Evolutionary conservation across 2,113 vertebrate genomes (phyloP).

Genomic region (Charina bottae): DNA sequence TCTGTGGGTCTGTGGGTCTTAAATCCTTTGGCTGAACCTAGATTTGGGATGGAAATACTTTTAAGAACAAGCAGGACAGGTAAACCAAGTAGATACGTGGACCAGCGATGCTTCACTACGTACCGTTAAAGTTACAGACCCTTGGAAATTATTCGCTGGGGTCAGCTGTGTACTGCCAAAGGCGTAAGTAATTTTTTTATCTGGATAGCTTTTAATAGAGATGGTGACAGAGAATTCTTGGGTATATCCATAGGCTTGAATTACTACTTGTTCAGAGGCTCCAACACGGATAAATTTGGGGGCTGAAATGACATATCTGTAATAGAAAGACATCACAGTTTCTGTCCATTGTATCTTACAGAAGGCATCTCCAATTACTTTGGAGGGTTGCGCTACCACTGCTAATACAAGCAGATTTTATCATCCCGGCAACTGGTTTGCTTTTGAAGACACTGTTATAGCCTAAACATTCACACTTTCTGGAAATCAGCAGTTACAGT

Average conservation of each 20-base stretch:
- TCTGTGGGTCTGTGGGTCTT: constrained; percentile 35
- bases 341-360: rapidly evolving
- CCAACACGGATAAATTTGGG: constrained; percentile 81
- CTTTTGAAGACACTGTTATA: too few relatives aligned
- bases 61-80: neutral
- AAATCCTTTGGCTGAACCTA: constrained; percentile 79
- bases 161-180: constrained; percentile 69
- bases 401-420: neutral
- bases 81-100: neutral
- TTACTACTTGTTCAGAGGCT: constrained; percentile 79
- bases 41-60: constrained; percentile 11
- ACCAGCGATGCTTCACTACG: constrained; percentile 19
- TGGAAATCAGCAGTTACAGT: too few relatives aligned
- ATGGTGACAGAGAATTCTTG: constrained; percentile 72
- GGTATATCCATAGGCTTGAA: constrained; percentile 84
- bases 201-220: constrained; percentile 82
- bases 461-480: too few relatives aligned
- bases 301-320: constrained; percentile 86
- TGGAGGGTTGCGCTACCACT: neutral
- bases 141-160: constrained; percentile 79
- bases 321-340: rapidly evolving
- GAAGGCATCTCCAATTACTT: neutral
- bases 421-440: neutral
- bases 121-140: constrained; percentile 76
- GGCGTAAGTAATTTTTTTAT: constrained; percentile 61